phyloP scores from a whole-genome alignment of 2,888 invertebrate species.

The Leptogaster cylindrica region DNA sequence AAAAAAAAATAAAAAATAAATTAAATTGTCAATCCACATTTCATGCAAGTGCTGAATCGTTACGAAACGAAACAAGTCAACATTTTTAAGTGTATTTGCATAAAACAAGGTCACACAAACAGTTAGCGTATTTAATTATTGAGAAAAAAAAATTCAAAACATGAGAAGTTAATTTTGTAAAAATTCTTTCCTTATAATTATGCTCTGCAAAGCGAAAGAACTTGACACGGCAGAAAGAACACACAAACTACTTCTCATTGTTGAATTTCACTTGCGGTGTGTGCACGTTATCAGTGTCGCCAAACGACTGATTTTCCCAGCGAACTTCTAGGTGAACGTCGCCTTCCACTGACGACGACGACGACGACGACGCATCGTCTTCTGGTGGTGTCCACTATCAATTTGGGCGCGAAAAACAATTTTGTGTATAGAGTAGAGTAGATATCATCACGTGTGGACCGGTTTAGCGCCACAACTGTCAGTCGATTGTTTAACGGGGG shows the following conservation, averaged over 20 bases:
- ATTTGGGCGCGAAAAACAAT: conserved; percentile 39
- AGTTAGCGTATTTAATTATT: conserved; percentile 29
- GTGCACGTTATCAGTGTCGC: conserved; percentile 29
- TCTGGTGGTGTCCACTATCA: conserved; percentile 17
- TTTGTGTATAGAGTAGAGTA: conserved; percentile 39
- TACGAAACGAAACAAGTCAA: conserved; percentile 5
- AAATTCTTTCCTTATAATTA: not conserved
- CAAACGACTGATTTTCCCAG: conserved; percentile 24
- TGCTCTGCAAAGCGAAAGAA: not conserved
- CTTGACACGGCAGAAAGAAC: not conserved
- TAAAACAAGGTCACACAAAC: conserved; percentile 33
- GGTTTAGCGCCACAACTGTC: conserved; percentile 36
- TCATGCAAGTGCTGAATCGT: conserved; percentile 11
- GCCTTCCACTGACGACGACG: no score
- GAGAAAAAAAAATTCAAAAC: conserved; percentile 6
- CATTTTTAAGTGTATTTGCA: conserved; percentile 15
- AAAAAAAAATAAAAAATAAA: no score
- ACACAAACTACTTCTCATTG: not conserved
- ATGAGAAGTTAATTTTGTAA: no score
- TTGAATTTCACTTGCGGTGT: conserved; percentile 2
- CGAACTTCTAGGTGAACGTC: not conserved
- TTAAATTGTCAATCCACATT: no score
- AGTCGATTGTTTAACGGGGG: no score
- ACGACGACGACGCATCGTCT: not conserved
- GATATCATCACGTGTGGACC: conserved; percentile 40